Evolutionary conservation across 2,797 vertebrate species (phyloP), one percentile per base, ranked within the genome.

Genomic region (Phrynocephalus vlangalii): DNA sequence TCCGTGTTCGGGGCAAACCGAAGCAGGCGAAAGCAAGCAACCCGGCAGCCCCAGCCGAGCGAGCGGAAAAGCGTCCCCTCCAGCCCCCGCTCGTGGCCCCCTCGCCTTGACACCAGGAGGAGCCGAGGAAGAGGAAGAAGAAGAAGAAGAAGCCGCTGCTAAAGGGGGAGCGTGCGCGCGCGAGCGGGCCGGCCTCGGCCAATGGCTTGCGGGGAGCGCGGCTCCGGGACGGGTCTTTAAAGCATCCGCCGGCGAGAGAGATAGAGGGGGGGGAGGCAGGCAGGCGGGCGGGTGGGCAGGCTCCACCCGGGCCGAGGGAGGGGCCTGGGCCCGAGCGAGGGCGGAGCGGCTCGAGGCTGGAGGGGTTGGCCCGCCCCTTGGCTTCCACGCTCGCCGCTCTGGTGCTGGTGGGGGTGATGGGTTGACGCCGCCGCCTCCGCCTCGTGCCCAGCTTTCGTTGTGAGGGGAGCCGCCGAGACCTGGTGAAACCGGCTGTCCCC

Each of bases 191-290:
- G 33, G 44, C 20, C 30, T n/a, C 82, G 66, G 85, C 85, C 85
- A 90, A 90, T 90, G 56, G 76, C 81, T 15, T 72, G 10, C 2
- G n/a, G 6, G 75, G 24, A 26, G 33, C 79, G 73, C 81, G 11
- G 63, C 50, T 70, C 50, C 9, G 79, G 79, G 83, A 71, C 5
- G 33, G 38, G 10, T 77, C 76, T 81, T 79, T 71, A 10, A 78
- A 24, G 81, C 82, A 83, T 87, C 86, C 80, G 44, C 75, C 20
- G 72, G 79, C 68, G 70, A 13, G 48, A 75, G 48, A 56, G 15
- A 9, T 10, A 2, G 8, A 15, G 20, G 72, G 20, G 20, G 20
- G 38, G 2, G 33, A 30, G 33, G 52, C 52, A 6, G 11, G 52
- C 6, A n/a, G n/a, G n/a, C n/a, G 52, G 60, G 60, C 10, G 52